Percentiles rank a stretch among this genome's conserved stretches.
Evolutionary conservation across 2,888 invertebrate species (phyloP).

Genomic region (Scrobipalpa atriplicella): DNA sequence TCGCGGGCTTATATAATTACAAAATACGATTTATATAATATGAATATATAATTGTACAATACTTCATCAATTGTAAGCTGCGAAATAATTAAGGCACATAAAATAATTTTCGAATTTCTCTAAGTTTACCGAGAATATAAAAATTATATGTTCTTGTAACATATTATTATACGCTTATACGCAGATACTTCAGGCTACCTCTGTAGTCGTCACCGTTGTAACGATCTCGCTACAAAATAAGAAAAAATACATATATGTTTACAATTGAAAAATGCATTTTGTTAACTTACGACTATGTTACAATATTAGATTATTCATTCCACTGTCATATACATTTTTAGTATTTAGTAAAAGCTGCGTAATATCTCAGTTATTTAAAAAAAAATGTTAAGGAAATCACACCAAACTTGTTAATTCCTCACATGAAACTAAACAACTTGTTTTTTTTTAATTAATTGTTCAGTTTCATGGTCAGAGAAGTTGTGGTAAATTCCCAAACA

Average conservation of each 20-base stretch:
- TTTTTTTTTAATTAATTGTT: no score
- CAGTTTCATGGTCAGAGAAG: no score
- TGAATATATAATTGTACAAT: slow-evolving; percentile 23
- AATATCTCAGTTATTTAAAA: neutral
- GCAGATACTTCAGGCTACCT: slow-evolving; percentile 46
- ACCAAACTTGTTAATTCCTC: no score
- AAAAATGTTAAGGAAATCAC: no score
- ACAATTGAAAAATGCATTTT: slow-evolving; percentile 30
- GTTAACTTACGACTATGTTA: slow-evolving; percentile 22
- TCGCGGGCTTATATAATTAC: slow-evolving; percentile 55
- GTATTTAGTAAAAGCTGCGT: slow-evolving; percentile 31
- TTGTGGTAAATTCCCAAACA: no score
- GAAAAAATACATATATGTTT: slow-evolving; percentile 37
- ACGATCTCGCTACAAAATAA: slow-evolving; percentile 53
- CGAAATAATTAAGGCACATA: slow-evolving; percentile 34
- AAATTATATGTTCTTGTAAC: slow-evolving; percentile 8
- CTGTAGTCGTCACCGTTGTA: slow-evolving; percentile 49
- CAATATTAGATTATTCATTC: slow-evolving; percentile 17
- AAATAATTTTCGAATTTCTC: slow-evolving; percentile 5
- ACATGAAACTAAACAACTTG: no score
- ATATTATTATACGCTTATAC: slow-evolving; percentile 22
- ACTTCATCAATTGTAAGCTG: slow-evolving; percentile 35
- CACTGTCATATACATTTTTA: slow-evolving; percentile 18
- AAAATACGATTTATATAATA: slow-evolving; percentile 16
- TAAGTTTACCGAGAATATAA: neutral